Base-by-base conservation (phyloP, 1,140 invertebrate species). In the Popillia japonica region DNA sequence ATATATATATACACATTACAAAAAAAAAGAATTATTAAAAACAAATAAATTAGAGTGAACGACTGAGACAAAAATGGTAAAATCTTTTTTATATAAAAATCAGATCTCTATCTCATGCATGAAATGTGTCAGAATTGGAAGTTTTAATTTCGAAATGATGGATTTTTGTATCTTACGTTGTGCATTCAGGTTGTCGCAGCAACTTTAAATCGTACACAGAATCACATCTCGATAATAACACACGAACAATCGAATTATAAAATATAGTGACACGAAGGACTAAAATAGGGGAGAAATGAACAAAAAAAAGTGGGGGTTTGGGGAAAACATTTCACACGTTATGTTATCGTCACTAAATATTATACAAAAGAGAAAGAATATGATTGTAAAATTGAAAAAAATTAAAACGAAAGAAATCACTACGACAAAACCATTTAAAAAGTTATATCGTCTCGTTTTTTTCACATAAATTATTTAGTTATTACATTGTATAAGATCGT, bases 401-500 rank as follows among this genome's bases (percentile, higher is more conserved):
- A 34, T n/a, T 17, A 6, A 17, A 4, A 6, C 11, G 17, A 55
- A 4, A 14, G 17, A 2, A 55, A 55, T 55, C 48, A 17, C 48
- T 55, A 55, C 48, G n/a, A 34, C 27, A 34, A 17, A 55, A n/a
- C 14, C n/a, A 73, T 68, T 72, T 75, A 59, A 75, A 48, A 22
- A 55, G 41, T 76, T 61, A 55, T 17, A 55, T 55, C 72, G 34
- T 42, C 72, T 41, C 68, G 68, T 40, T 72, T 72, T 74, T 34
- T 72, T 72, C 40, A 74, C 72, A 74, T 74, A 74, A 74, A 74
- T 74, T 74, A 74, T 2, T 40, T n/a, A 22, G 14, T 41, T 22
- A 27, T 68, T 27, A 48, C 20, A 68, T 68, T 17, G 61, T 68
- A 68, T 27, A 68, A 68, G 40, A 41, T 74, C 72, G 72, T 74